phyloP scores from a whole-genome alignment of 2,797 vertebrate species.

The Eleutherodactylus coqui region DNA sequence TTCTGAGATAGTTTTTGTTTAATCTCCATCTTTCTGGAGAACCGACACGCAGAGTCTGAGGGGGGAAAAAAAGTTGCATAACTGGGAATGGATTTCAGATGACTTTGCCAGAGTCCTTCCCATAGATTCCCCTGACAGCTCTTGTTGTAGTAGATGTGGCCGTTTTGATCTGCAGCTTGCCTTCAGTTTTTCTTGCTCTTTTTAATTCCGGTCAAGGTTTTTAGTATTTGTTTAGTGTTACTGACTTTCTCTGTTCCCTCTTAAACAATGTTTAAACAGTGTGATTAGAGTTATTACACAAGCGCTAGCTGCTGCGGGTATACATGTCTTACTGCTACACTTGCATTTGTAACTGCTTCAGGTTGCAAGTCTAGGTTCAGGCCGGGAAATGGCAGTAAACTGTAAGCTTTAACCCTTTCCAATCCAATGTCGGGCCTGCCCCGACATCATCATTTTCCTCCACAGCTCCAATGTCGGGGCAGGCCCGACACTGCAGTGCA shows the following conservation, averaged over 20 bases:
- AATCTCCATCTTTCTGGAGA: not conserved
- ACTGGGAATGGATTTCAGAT: not conserved
- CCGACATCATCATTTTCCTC: no score
- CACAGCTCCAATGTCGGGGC: no score
- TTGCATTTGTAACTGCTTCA: no score
- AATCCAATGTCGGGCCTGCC: no score
- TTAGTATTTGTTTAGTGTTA: not conserved
- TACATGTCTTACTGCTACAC: no score
- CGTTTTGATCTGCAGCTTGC: not conserved
- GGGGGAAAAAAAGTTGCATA: not conserved
- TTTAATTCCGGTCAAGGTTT: not conserved
- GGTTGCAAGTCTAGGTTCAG: no score
- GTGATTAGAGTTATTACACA: no score
- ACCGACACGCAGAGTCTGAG: not conserved
- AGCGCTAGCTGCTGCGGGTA: no score
- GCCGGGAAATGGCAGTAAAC: no score
- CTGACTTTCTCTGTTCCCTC: not conserved
- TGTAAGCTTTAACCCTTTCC: no score
- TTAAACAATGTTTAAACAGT: not conserved
- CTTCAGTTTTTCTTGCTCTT: not conserved
- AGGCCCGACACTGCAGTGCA: no score
- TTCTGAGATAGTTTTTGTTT: not conserved
- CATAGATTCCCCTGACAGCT: not conserved
- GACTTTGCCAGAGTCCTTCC: constrained; percentile 16
- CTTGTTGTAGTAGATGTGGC: not conserved